Conservation (phyloP, 2,888 invertebrate genomes). For the Spialia ferax region DNA sequence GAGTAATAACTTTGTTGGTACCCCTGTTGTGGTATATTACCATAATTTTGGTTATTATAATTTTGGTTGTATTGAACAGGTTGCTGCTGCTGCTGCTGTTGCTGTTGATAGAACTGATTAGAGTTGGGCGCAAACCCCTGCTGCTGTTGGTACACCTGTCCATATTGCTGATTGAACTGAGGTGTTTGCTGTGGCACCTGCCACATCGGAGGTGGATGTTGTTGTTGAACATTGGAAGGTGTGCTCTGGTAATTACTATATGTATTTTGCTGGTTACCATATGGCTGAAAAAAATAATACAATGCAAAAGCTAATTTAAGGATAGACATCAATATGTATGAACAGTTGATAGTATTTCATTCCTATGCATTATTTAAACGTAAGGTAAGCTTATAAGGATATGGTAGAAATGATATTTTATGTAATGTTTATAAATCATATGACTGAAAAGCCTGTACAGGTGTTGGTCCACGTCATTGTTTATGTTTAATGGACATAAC, state of each 20-base stretch:
- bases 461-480: constrained; percentile 78
- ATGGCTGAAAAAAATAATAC: constrained; percentile 57
- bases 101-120: constrained; percentile 69
- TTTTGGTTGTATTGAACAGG: constrained; percentile 67
- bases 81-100: constrained; percentile 14
- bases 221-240: constrained; percentile 53
- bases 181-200: constrained; percentile 59
- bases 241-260: constrained; percentile 67
- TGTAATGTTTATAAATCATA: constrained; percentile 55
- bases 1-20: constrained; percentile 69
- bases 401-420: background rate
- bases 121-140: constrained; percentile 63
- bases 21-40: constrained; percentile 58
- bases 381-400: background rate
- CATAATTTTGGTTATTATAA: constrained; percentile 63
- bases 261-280: constrained; percentile 69
- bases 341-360: background rate
- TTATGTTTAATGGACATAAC: constrained; percentile 70
- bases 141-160: constrained; percentile 68
- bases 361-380: too few relatives aligned
- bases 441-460: constrained; percentile 47
- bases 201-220: constrained; percentile 70
- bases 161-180: constrained; percentile 77
- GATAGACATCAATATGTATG: background rate
- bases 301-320: background rate